These are phyloP conservation scores for Drosophila ochracea DNA, from an alignment of 2,888 invertebrate species.

Conservation along the genomic window DNA sequence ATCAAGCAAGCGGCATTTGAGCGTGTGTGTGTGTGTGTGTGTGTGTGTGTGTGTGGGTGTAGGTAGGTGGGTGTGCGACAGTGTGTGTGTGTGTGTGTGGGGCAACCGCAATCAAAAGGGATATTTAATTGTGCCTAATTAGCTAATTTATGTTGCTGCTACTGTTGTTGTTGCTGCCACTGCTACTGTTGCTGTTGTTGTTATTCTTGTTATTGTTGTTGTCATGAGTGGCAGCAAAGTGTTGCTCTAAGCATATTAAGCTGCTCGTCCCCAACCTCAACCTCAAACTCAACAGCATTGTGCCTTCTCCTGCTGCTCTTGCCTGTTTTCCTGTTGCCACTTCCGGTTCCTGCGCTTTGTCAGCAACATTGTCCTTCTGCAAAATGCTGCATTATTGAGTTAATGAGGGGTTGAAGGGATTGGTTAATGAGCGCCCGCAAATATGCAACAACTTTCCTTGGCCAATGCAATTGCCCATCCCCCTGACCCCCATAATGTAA, in stretches of 20 bases:
- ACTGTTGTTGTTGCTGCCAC: slow-evolving; percentile 10
- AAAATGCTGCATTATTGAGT: slow-evolving; percentile 26
- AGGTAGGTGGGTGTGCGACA: neutral
- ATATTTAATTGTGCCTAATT: slow-evolving; percentile 79
- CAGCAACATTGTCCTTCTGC: slow-evolving; percentile 44
- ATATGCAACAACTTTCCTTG: slow-evolving; percentile 42
- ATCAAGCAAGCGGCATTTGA: slow-evolving; percentile 43
- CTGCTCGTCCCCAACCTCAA: slow-evolving; percentile 10
- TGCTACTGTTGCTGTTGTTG: slow-evolving; percentile 1
- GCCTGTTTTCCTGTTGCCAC: slow-evolving; percentile 5
- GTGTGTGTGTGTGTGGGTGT: slow-evolving; percentile 3
- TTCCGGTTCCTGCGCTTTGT: slow-evolving; percentile 13
- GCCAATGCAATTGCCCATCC: neutral
- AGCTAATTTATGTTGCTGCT: slow-evolving; percentile 76
- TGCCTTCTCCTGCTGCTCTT: neutral
- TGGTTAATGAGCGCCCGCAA: slow-evolving; percentile 30
- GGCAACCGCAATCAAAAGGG: slow-evolving; percentile 77
- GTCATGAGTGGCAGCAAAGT: slow-evolving; percentile 59
- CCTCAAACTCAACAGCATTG: neutral
- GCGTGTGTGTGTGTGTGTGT: slow-evolving; percentile 20
- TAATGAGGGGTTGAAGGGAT: slow-evolving; percentile 14
- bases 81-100: slow-evolving; percentile 42
- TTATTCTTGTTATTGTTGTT: slow-evolving; percentile 10
- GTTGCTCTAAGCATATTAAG: slow-evolving; percentile 73
- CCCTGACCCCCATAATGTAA: neutral